A percentile compares a stretch with the other conserved stretches of the same genome.
These are phyloP conservation scores for Lycia hirtaria DNA, from an alignment of 2,888 invertebrate species.

Conservation along the genomic window DNA sequence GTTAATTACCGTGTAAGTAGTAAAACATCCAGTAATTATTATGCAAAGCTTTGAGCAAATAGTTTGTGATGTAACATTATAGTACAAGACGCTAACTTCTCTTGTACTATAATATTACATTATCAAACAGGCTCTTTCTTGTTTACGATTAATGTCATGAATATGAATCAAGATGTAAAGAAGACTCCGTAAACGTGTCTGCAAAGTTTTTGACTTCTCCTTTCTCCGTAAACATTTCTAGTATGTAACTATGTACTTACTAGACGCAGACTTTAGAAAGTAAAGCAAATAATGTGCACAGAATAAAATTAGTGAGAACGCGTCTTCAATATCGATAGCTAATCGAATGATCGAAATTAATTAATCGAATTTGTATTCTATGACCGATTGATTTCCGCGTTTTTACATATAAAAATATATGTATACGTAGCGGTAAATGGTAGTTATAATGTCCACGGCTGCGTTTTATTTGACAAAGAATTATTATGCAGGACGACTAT, in stretches of 20 bases:
- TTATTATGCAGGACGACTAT: constrained; percentile 74
- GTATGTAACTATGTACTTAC: no score
- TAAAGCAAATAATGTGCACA: constrained; percentile 36
- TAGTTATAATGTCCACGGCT: constrained; percentile 42
- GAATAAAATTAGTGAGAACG: constrained; percentile 46
- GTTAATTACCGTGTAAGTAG: constrained; percentile 23
- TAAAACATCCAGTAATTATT: constrained; percentile 25
- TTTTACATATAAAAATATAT: constrained; percentile 31
- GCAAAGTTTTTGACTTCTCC: no score
- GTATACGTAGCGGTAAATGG: constrained; percentile 46
- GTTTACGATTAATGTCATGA: constrained; percentile 17
- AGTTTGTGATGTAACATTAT: constrained; percentile 1
- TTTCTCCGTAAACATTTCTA: constrained; percentile 34
- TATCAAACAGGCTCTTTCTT: constrained; percentile 15
- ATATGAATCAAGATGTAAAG: constrained; percentile 16
- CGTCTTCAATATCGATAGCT: constrained; percentile 50
- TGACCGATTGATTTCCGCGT: constrained; percentile 33
- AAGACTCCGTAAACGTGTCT: constrained; percentile 4
- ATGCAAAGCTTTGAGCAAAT: constrained; percentile 1
- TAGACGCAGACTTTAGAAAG: constrained; percentile 32
- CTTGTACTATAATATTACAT: no score
- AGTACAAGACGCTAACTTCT: no score
- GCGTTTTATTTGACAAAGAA: constrained; percentile 59
- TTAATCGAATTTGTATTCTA: constrained; percentile 47
- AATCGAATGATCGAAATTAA: constrained; percentile 54